Evolutionary conservation across 2,797 vertebrate species (phyloP), one percentile per base, ranked within the genome.

Genomic region (Balearica regulorum): DNA sequence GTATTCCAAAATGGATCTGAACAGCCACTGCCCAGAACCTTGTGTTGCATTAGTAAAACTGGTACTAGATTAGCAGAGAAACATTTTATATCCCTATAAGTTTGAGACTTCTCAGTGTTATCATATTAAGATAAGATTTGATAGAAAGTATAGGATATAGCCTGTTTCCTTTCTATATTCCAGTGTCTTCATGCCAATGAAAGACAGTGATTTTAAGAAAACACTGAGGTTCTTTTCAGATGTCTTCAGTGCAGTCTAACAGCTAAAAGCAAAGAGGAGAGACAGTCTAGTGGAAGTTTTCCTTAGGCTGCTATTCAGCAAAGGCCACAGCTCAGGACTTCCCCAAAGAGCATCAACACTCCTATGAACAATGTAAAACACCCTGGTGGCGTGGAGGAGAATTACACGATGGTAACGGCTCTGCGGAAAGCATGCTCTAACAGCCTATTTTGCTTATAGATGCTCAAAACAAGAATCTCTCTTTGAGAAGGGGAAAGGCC

Each of bases 401-500:
- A 46, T 60, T n/a, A 65, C 37, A 16, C 61, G 31, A 16, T 62
- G 37, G 44, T 35, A 46, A 73, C 14, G 39, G 6, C 26, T 72
- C 58, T 71, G 62, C 72, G 60, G 77, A 78, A 83, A 92, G 15
- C 24, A 7, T 48, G 25, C 20, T 57, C 48, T 90, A 46, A 43
- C 43, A 78, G 28, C 13, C 13, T 58, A 15, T 33, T 84, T 66
- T 82, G 20, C 19, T 70, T 79, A 25, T 37, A 33, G 31, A 82
- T 43, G 68, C 57, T 66, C 79, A 61, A 78, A 91, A 51, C 57
- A 83, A 65, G 62, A 94, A 35, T 53, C 11, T 39, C 43, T 62
- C 57, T 88, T 89, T 91, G 91, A 90, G 90, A 88, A 93, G 19
- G 61, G 28, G 51, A 93, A 70, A 21, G 83, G n/a, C n/a, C 71